A percentile compares a stretch with the other conserved stretches of the same genome.
These are phyloP conservation scores for Manis pentadactyla DNA, from an alignment of 2,797 vertebrate species.

Conservation along the genomic window DNA sequence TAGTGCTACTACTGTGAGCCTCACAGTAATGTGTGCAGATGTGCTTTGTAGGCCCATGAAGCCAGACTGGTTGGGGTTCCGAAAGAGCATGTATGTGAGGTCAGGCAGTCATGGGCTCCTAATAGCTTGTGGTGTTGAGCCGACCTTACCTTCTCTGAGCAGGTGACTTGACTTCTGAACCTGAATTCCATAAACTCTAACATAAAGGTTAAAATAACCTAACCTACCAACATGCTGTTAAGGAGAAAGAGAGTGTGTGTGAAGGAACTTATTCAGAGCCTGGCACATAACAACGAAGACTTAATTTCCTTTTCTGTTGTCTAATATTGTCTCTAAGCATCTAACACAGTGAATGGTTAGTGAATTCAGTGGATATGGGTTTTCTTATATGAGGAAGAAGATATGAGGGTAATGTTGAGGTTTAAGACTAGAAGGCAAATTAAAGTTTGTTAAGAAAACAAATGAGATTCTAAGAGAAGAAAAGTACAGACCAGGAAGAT, in stretches of 20 bases:
- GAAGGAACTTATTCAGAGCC: neutral
- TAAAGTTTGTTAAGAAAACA: conserved; percentile 4
- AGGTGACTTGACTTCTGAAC: neutral
- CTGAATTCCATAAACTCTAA: neutral
- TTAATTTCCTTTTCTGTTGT: neutral
- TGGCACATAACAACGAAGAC: neutral
- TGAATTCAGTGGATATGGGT: neutral
- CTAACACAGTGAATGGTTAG: neutral
- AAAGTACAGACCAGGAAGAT: neutral
- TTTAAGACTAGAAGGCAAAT: neutral
- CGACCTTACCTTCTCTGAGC: neutral
- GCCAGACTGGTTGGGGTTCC: neutral
- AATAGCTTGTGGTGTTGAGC: neutral
- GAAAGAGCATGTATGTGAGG: neutral
- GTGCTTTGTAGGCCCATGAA: neutral
- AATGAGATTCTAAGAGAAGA: neutral
- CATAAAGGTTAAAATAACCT: neutral
- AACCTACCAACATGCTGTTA: neutral
- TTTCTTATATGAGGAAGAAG: neutral
- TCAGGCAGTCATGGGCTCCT: neutral
- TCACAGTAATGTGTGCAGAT: neutral
- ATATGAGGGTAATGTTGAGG: neutral
- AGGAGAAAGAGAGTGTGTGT: neutral
- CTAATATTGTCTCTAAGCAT: neutral
- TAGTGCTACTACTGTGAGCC: neutral